A percentile compares a stretch with the other conserved stretches of the same genome.
phyloP scores from a whole-genome alignment of 23 tunicate species.

The Oikopleura dioica region DNA sequence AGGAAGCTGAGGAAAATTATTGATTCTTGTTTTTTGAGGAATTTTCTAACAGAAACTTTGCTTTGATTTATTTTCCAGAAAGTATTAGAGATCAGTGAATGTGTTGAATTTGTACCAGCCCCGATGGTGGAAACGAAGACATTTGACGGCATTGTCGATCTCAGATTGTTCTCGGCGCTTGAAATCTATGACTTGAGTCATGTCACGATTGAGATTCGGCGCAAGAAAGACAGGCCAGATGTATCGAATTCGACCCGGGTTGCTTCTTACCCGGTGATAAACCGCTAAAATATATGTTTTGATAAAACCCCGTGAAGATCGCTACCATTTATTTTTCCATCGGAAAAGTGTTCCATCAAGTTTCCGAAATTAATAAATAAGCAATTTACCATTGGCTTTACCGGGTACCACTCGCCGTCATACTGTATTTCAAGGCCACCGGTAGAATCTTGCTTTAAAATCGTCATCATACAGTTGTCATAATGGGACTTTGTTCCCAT shows the following conservation, averaged over 20 bases:
- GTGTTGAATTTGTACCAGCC: too few species aligned
- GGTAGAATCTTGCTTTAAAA: not conserved
- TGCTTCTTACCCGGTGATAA: not conserved
- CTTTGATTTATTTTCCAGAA: too few species aligned
- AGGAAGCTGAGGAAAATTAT: too few species aligned
- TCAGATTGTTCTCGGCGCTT: not conserved
- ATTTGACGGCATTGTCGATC: too few species aligned
- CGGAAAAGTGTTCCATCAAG: not conserved
- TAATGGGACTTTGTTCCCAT: not conserved
- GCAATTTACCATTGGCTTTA: not conserved
- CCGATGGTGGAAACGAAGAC: too few species aligned
- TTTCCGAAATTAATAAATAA: not conserved
- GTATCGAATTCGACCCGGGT: not conserved
- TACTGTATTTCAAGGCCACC: not conserved
- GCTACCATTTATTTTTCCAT: not conserved
- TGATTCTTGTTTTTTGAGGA: too few species aligned
- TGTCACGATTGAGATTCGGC: not conserved
- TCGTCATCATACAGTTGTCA: constrained; percentile 3
- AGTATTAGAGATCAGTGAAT: too few species aligned
- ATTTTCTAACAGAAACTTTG: too few species aligned
- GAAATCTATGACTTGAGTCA: not conserved
- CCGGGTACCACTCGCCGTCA: not conserved
- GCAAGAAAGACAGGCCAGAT: not conserved
- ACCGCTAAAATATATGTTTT: not conserved
- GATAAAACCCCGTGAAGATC: too few species aligned